Evolutionary conservation across 2,888 invertebrate genomes (phyloP), one percentile per base, ranked within the genome.

Genomic region (Chouioia cunea): DNA sequence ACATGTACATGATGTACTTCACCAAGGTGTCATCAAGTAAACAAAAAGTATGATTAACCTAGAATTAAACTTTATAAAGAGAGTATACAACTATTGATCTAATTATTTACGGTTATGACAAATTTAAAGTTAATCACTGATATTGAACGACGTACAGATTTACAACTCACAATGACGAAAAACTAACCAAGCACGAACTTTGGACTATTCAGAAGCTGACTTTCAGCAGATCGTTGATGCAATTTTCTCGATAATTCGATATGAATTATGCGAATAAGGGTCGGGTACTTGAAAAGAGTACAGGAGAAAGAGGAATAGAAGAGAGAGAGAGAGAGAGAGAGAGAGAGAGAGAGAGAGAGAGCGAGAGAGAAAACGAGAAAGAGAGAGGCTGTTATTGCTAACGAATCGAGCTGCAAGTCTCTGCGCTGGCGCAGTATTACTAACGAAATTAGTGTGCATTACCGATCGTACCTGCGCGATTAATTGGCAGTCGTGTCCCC

Each of bases 391-490:
- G 71, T 70, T 73, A 73, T 74, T 74, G 70, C 74, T 74, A 74
- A 74, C 71, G 74, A 74, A 74, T 74, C 64, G 74, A 71, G 69
- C 66, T 50, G 71, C 67, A 70, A 73, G 73, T 69, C 69, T 73
- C 57, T 60, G 67, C 50, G 20, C n/a, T 56, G 4, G 56, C 63
- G 58, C 67, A 70, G 74, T 74, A 74, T 74, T 69, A 67, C 71
- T 71, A 74, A 74, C 74, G 74, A 74, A 74, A 74, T 74, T 74
- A 74, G 74, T 71, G 74, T 74, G 70, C 74, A 71, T 74, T 74
- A 74, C 74, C 56, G 71, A 74, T 74, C 73, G 71, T 74, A 74
- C 71, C 68, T 68, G 65, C 53, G 66, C 74, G 70, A 74, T 74
- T 74, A 74, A 74, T 74, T 74, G 71, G 74, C 63, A 69, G 73